Conservation (phyloP, 2,113 vertebrate genomes). For the Damaliscus lunatus region DNA sequence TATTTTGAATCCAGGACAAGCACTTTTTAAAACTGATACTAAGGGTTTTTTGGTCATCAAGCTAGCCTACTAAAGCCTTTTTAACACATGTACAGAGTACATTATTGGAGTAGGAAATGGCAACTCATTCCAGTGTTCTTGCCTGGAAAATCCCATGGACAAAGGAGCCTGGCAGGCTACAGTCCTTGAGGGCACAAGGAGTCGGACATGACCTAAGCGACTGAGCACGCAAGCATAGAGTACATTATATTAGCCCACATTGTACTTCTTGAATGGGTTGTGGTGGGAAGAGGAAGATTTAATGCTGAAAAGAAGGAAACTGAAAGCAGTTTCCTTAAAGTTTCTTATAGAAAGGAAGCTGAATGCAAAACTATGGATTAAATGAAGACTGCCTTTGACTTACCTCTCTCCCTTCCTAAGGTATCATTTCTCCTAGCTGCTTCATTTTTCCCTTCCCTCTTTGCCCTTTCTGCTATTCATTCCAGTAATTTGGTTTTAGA, state of each 20-base stretch:
- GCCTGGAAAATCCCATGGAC: not conserved
- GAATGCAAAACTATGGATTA: not conserved
- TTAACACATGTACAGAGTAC: not conserved
- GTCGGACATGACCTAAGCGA: not conserved
- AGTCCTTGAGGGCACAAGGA: not conserved
- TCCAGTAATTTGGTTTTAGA: not conserved
- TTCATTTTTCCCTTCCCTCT: not conserved
- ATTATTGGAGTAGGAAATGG: not conserved
- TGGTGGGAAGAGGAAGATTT: not conserved
- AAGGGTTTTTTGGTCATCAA: not conserved
- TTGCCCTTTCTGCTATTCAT: not conserved
- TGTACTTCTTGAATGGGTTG: not conserved
- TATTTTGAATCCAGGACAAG: not conserved
- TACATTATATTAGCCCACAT: not conserved
- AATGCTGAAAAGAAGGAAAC: not conserved
- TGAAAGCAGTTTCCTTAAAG: not conserved
- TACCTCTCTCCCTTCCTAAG: not conserved
- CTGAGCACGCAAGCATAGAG: not conserved
- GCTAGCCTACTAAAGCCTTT: not conserved
- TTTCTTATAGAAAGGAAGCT: not conserved
- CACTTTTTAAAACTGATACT: not conserved
- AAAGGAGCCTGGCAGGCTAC: not conserved
- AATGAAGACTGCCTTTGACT: not conserved
- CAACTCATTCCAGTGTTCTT: not conserved
- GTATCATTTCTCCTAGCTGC: accelerated